These are phyloP conservation scores for Epistrophe grossulariae DNA, from an alignment of 2,888 invertebrate genomes.

Conservation along the genomic window DNA sequence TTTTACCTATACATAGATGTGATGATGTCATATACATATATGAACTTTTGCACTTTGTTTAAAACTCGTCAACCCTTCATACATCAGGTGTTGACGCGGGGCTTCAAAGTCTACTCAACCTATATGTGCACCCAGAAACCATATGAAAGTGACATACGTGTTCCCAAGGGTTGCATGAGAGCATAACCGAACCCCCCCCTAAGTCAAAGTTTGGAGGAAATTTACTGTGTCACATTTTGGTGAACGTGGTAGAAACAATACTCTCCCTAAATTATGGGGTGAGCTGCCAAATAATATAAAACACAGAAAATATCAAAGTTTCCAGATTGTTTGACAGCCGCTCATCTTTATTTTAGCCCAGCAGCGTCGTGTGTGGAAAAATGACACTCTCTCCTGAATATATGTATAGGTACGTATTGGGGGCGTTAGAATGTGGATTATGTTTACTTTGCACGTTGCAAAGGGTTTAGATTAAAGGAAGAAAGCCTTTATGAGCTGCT, in stretches of 20 bases:
- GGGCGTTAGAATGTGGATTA: conserved; percentile 20
- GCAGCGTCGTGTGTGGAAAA: background rate
- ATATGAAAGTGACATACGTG: conserved; percentile 13
- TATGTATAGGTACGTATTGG: background rate
- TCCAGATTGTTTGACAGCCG: conserved; percentile 19
- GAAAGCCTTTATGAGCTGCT: conserved; percentile 8
- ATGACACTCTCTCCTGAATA: background rate
- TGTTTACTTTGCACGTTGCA: conserved; percentile 1
- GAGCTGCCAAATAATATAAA: conserved; percentile 9
- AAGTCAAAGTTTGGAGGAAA: conserved; percentile 6
- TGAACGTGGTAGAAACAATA: background rate
- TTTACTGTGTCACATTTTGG: background rate
- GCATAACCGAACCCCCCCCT: background rate
- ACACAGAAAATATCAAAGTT: conserved; percentile 1
- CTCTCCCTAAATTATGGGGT: background rate
- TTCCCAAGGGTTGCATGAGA: background rate
- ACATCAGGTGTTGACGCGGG: conserved; percentile 3
- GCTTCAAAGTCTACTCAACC: conserved; percentile 22
- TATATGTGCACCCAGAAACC: conserved; percentile 11
- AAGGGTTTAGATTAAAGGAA: background rate
- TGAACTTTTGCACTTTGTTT: conserved; percentile 9
- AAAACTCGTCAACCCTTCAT: conserved; percentile 11
- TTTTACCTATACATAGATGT: background rate
- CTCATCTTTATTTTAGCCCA: conserved; percentile 18
- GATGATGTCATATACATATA: background rate